These are phyloP conservation scores for Alsophila aescularia DNA, from an alignment of 2,888 invertebrate genomes.

Conservation along the genomic window DNA sequence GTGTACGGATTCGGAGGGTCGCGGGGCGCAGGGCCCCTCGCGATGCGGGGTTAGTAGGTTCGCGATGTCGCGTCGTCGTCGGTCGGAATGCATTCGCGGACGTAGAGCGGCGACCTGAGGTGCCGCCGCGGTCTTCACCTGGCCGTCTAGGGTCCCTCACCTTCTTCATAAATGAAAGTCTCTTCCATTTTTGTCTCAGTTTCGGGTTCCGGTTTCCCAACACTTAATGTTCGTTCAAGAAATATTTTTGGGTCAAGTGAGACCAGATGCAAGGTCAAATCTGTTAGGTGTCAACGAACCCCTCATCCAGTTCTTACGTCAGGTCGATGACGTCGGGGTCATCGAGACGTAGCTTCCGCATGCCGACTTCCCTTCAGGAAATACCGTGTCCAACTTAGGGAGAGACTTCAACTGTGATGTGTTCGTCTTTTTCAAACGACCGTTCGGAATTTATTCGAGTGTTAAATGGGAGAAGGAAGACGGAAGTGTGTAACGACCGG, in stretches of 20 bases:
- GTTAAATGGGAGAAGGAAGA: constrained; percentile 69
- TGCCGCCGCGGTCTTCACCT: constrained; percentile 78
- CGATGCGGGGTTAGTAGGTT: constrained; percentile 83
- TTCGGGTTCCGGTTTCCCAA: constrained; percentile 41
- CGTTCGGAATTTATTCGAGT: constrained; percentile 57
- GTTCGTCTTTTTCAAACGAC: constrained; percentile 38
- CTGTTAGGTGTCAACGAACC: constrained; percentile 80
- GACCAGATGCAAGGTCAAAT: constrained; percentile 78
- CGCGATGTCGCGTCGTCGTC: constrained; percentile 82
- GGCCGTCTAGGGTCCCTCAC: constrained; percentile 67
- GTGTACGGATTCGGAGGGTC: constrained; percentile 76
- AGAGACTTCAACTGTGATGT: constrained; percentile 45
- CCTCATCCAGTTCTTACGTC: constrained; percentile 73
- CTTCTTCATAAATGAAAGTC: constrained; percentile 57
- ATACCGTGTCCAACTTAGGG: constrained; percentile 28
- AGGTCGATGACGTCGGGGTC: constrained; percentile 79
- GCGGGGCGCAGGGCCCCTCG: constrained; percentile 80
- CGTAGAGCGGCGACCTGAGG: constrained; percentile 82
- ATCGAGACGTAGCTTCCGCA: constrained; percentile 53
- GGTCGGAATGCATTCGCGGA: constrained; percentile 84
- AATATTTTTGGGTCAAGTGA: constrained; percentile 70
- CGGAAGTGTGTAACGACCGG: constrained; percentile 75
- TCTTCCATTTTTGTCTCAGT: constrained; percentile 36
- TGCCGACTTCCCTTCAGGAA: constrained; percentile 26
- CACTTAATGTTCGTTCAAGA: constrained; percentile 27